Percentiles rank a stretch among this genome's conserved stretches.
Evolutionary conservation across 2,888 invertebrate genomes (phyloP).

Genomic region (Drosophila tripunctata): DNA sequence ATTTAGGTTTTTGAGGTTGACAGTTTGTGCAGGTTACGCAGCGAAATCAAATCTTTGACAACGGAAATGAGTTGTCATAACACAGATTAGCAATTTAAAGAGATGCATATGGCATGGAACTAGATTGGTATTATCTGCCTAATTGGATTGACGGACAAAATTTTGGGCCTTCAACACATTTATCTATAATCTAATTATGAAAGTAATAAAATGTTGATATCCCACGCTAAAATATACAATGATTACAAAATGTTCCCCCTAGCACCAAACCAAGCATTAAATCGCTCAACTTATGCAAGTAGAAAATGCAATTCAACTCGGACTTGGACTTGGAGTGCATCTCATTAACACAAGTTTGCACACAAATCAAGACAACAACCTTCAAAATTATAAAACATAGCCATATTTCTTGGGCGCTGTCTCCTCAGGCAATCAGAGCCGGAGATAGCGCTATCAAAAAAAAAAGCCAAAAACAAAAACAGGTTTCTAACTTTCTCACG

Average conservation of each 20-base stretch:
- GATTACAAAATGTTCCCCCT: background rate
- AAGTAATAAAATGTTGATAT: background rate
- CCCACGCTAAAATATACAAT: constrained; percentile 34
- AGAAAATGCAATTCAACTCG: constrained; percentile 36
- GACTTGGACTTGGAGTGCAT: constrained; percentile 38
- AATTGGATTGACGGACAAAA: constrained; percentile 36
- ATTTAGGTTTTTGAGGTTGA: constrained; percentile 5
- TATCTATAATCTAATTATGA: constrained; percentile 38
- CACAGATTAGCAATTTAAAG: constrained; percentile 23
- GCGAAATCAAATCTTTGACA: constrained; percentile 32
- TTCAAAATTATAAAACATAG: constrained; percentile 34
- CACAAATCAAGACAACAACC: constrained; percentile 46
- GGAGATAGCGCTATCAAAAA: constrained; percentile 13
- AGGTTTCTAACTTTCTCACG: constrained; percentile 80
- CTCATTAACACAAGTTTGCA: constrained; percentile 42
- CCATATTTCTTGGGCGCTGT: constrained; percentile 28
- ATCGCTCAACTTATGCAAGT: constrained; percentile 37
- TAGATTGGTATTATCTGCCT: constrained; percentile 16
- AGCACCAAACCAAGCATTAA: constrained; percentile 32
- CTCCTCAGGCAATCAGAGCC: background rate
- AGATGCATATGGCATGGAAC: constrained; percentile 39
- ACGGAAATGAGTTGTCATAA: constrained; percentile 71
- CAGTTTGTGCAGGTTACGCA: constrained; percentile 35
- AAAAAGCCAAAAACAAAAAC: too few relatives aligned
- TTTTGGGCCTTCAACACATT: constrained; percentile 12